Percentiles rank a stretch among this genome's conserved stretches.
Conservation (phyloP, 2,113 vertebrate genomes). For the Caretta caretta region DNA sequence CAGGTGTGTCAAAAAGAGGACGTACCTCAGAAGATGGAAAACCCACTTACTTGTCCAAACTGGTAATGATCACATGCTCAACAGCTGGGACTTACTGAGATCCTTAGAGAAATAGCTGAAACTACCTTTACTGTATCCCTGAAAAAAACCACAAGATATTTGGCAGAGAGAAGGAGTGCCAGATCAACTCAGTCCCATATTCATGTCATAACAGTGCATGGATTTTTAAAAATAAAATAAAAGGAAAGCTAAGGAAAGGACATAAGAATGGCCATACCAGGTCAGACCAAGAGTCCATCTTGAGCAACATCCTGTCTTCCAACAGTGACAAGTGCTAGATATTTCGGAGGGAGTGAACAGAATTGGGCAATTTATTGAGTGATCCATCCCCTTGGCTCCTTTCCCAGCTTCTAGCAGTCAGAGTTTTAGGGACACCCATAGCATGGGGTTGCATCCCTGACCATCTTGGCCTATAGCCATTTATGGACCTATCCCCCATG, state of each 20-base stretch:
- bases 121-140: slow-evolving; percentile 34
- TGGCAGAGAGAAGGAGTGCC: not conserved
- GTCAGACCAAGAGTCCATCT: no score
- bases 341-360: no score
- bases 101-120: not conserved
- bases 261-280: not conserved
- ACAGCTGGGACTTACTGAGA: not conserved
- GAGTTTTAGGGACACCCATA: no score
- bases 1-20: slow-evolving; percentile 1
- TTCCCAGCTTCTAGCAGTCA: no score
- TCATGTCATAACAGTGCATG: slow-evolving; percentile 10
- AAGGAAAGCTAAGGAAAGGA: not conserved
- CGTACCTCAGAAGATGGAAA: slow-evolving; percentile 23
- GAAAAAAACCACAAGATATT: slow-evolving; percentile 7
- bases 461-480: no score
- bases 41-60: slow-evolving; percentile 31
- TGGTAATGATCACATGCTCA: not conserved
- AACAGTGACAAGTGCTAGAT: no score
- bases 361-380: no score
- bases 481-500: no score
- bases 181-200: slow-evolving; percentile 35
- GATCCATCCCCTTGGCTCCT: no score
- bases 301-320: no score
- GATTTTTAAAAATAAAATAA: not conserved
- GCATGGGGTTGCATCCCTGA: no score